Evolutionary conservation across 2,797 vertebrate species (phyloP), one percentile per base, ranked within the genome.

Genomic region (Discoglossus pictus): DNA sequence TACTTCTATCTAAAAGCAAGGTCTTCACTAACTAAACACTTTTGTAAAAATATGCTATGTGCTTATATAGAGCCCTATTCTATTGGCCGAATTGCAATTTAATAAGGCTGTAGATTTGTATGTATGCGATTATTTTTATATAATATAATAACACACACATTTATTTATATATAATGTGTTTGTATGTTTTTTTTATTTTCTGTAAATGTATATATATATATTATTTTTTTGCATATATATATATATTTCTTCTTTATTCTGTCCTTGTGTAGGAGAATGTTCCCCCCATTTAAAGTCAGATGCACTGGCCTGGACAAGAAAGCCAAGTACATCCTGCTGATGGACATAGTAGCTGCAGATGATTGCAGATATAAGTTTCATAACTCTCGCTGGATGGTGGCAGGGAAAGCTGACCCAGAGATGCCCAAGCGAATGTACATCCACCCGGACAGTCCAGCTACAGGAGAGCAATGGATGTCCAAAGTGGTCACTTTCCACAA

Each of bases 371-470:
- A 99, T 82, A 99, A 99, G 81, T 99, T 99, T 84, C 96, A 98
- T 61, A 98, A 98, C 84, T 98, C 96, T 72, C 94, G 96, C 79
- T 98, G 96, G 95, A 97, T 98, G 96, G 96, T 98, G 83, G 96
- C 96, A 1, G 96, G 96, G 25, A 99, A 99, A 79, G 96, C 96
- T 75, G 96, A 99, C 84, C 96, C 96, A 18, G 96, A 99, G 88
- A 98, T 99, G 96, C 96, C 96, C 77, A 98, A 98, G 87, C 87
- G 96, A 88, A 97, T 99, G 96, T 99, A 99, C 79, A 98, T 99
- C 80, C 96, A 99, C 85, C 96, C 96, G 24, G 96, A 99, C 89
- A 98, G 95, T 82, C 96, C 96, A 1, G 96, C 96, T 59, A 97
- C 96, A 2, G 96, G 96, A 24, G 96, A 99, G 72, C 96, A 99